Conservation (phyloP, 2,888 invertebrate genomes). For the Choristoneura rosaceana region DNA sequence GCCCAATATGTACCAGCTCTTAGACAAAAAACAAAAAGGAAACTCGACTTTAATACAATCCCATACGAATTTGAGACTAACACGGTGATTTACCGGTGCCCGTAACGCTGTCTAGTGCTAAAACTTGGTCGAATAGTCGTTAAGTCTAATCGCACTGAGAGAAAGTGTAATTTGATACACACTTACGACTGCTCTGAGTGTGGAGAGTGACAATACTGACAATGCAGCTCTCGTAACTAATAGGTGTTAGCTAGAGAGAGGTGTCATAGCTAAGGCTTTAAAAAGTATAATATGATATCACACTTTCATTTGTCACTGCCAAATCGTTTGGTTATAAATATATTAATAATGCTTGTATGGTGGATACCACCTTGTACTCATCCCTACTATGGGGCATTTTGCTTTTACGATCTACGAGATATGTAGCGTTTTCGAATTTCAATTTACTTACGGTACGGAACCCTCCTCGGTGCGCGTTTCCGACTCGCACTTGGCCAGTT, state of each 20-base stretch:
- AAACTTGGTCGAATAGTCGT: constrained; percentile 21
- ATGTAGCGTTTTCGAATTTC: no score
- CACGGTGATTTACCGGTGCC: constrained; percentile 11
- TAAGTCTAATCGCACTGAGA: constrained; percentile 20
- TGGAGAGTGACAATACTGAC: constrained; percentile 25
- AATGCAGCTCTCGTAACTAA: not conserved
- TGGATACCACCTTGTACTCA: no score
- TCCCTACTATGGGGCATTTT: no score
- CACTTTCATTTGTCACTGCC: not conserved
- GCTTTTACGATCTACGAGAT: no score
- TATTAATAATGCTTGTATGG: no score
- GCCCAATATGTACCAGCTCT: no score
- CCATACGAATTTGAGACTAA: not conserved
- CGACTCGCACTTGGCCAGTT: no score
- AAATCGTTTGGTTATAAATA: no score
- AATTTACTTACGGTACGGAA: no score
- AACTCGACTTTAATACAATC: constrained; percentile 6
- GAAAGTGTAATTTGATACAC: constrained; percentile 40
- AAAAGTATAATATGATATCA: not conserved
- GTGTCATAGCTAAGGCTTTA: not conserved
- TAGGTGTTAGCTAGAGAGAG: not conserved
- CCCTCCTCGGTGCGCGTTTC: no score
- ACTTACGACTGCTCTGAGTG: constrained; percentile 25
- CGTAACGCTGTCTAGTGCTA: constrained; percentile 16
- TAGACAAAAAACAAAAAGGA: no score